Evolutionary conservation across 2,888 invertebrate species (phyloP).

Genomic region (Drosophila imparisetae): DNA sequence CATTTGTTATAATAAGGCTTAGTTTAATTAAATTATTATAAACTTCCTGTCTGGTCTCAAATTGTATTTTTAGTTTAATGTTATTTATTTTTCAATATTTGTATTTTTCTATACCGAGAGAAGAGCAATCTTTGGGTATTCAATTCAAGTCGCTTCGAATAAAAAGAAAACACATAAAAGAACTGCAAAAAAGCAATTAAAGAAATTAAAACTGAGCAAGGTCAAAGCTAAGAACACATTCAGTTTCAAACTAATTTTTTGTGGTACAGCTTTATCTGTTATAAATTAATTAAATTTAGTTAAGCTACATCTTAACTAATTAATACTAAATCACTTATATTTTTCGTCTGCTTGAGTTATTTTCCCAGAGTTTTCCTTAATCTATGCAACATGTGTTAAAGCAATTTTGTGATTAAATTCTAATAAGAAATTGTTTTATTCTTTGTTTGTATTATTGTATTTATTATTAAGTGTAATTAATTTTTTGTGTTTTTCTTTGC

Average conservation of each 20-base stretch:
- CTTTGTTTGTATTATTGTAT: not conserved
- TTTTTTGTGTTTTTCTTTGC: not conserved
- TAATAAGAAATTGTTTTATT: not conserved
- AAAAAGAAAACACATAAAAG: not conserved
- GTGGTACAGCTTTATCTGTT: not conserved
- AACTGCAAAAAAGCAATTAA: not conserved
- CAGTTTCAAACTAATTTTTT: not conserved
- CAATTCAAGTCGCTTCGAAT: slow-evolving; percentile 12
- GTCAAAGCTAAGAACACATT: not conserved
- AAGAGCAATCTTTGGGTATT: not conserved
- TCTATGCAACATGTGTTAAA: not conserved
- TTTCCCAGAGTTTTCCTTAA: not conserved
- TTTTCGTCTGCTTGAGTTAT: not conserved
- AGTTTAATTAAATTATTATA: too few species aligned
- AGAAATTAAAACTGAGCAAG: not conserved
- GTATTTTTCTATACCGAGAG: too few species aligned
- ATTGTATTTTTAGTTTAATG: too few species aligned
- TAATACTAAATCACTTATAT: not conserved
- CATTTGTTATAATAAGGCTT: too few species aligned
- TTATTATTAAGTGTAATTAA: not conserved
- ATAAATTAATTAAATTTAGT: not conserved
- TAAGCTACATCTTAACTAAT: not conserved
- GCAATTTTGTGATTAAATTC: not conserved
- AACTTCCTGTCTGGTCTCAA: too few species aligned
- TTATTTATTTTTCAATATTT: too few species aligned